Percentiles rank a stretch among this genome's conserved stretches.
Evolutionary conservation across 2,888 invertebrate species (phyloP).

Genomic region (Melangyna quadrimaculata): DNA sequence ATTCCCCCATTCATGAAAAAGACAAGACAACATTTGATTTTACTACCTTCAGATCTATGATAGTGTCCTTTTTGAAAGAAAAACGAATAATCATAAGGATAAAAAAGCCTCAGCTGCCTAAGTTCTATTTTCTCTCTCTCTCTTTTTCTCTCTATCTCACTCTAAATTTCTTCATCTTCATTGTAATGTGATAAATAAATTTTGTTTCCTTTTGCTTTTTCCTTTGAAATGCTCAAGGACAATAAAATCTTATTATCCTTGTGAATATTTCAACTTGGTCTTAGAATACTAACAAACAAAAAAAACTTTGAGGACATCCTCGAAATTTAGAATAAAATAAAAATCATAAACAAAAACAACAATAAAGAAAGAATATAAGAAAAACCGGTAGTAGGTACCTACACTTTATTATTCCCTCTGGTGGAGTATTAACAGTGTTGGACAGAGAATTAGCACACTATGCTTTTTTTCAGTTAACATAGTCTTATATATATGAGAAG

Average conservation of each 20-base stretch:
- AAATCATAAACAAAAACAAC: background rate
- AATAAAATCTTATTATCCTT: slow-evolving; percentile 62
- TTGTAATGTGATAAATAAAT: slow-evolving; percentile 65
- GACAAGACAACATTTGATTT: slow-evolving; percentile 39
- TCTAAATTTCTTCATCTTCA: background rate
- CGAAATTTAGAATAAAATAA: background rate
- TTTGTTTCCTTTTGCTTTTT: slow-evolving; percentile 43
- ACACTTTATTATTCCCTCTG: background rate
- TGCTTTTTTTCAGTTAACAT: too few species aligned
- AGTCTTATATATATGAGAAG: too few species aligned
- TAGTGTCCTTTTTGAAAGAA: background rate
- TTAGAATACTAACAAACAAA: background rate
- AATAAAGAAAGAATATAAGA: slow-evolving; percentile 1
- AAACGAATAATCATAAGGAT: slow-evolving; percentile 3
- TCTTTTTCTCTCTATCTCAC: background rate
- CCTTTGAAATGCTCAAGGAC: slow-evolving; percentile 50
- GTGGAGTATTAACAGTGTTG: slow-evolving; percentile 2
- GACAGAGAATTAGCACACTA: too few species aligned
- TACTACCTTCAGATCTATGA: slow-evolving; percentile 20
- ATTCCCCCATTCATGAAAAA: background rate
- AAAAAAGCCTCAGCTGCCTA: background rate
- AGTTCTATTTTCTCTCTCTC: background rate
- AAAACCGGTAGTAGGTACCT: background rate
- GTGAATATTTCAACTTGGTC: slow-evolving; percentile 52
- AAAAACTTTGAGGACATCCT: slow-evolving; percentile 24